Percentiles rank a stretch among this genome's conserved stretches.
phyloP scores from a whole-genome alignment of 1,140 invertebrate species.

The Carcinoscorpius rotundicauda region DNA sequence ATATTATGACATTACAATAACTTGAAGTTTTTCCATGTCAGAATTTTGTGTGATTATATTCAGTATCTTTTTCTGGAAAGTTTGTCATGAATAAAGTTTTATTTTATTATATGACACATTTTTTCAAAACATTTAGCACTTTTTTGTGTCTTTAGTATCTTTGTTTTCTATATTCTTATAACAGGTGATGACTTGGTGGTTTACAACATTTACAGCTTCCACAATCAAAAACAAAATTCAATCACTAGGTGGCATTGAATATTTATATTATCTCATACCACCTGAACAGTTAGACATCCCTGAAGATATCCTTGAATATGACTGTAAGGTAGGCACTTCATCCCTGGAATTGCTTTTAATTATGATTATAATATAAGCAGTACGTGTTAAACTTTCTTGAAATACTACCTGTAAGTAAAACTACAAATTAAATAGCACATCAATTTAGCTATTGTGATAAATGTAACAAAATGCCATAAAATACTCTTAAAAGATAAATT shows the following conservation, averaged over 20 bases:
- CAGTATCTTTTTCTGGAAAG: neutral
- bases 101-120: constrained; percentile 23
- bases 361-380: too few species aligned
- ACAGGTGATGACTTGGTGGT: constrained; percentile 94
- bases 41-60: too few species aligned
- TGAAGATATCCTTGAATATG: constrained; percentile 86
- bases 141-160: too few species aligned
- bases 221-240: constrained; percentile 89
- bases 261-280: constrained; percentile 76
- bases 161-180: constrained; percentile 17
- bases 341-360: neutral
- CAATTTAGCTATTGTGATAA: too few species aligned
- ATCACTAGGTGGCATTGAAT: constrained; percentile 77
- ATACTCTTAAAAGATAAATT: too few species aligned
- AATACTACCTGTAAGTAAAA: too few species aligned
- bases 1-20: too few species aligned
- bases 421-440: too few species aligned
- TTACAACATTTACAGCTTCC: constrained; percentile 91
- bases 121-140: constrained; percentile 26
- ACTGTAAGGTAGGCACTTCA: constrained; percentile 62
- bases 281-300: constrained; percentile 86
- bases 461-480: too few species aligned
- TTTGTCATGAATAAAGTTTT: too few species aligned
- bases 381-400: too few species aligned
- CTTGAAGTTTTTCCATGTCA: too few species aligned